Conservation (phyloP, 2,113 vertebrate genomes). For the Telmatochromis sp. region DNA sequence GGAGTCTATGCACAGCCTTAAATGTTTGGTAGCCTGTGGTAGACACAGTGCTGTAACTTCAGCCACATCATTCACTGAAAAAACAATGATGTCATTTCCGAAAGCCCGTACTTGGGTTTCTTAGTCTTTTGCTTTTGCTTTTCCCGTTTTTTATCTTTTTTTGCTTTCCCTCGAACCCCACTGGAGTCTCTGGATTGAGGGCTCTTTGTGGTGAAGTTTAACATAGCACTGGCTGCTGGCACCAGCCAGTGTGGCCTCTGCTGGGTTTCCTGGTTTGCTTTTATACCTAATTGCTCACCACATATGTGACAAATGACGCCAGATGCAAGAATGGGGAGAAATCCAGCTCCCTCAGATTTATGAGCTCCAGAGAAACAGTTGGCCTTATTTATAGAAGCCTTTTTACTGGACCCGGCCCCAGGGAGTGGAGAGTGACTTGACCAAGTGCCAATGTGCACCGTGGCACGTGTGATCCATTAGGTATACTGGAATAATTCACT, state of each 20-base stretch:
- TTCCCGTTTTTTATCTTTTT: background rate
- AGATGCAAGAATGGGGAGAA: conserved; percentile 61
- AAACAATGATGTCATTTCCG: conserved; percentile 44
- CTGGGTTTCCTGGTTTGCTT: conserved; percentile 55
- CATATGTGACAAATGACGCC: conserved; percentile 68
- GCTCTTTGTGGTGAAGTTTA: conserved; percentile 40
- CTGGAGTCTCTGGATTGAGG: background rate
- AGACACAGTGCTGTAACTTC: background rate
- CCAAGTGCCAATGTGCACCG: conserved; percentile 17
- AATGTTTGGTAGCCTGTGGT: background rate
- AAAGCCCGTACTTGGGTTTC: background rate
- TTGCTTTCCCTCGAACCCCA: background rate
- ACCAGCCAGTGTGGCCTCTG: conserved; percentile 5
- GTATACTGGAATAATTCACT: conserved; percentile 5
- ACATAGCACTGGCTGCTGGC: conserved; percentile 56
- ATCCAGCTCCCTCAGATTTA: conserved; percentile 61
- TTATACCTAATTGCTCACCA: conserved; percentile 63
- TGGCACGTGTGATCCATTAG: conserved; percentile 55
- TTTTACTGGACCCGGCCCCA: conserved; percentile 54
- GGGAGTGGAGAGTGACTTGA: conserved; percentile 39
- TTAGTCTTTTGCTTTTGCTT: background rate
- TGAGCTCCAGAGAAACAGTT: conserved; percentile 43
- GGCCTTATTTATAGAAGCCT: conserved; percentile 56
- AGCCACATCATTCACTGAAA: conserved; percentile 18
- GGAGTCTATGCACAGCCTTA: background rate